These are phyloP conservation scores for Temnothorax curvispinosus DNA, from an alignment of 1,140 invertebrate genomes.

Conservation along the genomic window DNA sequence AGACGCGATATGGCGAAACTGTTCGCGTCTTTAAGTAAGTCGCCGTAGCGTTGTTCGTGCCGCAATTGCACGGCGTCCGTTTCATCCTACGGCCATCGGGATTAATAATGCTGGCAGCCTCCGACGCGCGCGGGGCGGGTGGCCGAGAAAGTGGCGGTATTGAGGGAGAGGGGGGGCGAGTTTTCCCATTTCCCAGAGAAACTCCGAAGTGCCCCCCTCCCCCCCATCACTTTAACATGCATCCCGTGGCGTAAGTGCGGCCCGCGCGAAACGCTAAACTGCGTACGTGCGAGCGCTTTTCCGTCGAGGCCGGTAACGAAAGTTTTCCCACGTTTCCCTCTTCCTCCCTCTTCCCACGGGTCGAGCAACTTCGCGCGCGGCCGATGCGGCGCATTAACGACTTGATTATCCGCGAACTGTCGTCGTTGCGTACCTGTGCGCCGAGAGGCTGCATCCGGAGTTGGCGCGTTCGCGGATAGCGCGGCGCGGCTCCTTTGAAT, in stretches of 20 bases:
- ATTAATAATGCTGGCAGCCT: slow-evolving; percentile 67
- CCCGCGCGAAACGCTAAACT: slow-evolving; percentile 43
- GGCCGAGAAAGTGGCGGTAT: background rate
- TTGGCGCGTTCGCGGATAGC: background rate
- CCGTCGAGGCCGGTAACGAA: background rate
- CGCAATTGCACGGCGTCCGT: slow-evolving; percentile 26
- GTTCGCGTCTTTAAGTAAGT: slow-evolving; percentile 15
- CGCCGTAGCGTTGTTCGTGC: background rate
- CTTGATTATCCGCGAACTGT: slow-evolving; percentile 66
- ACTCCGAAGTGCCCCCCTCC: slow-evolving; percentile 45
- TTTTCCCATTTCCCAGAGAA: slow-evolving; percentile 27
- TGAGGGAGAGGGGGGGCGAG: background rate
- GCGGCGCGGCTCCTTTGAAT: slow-evolving; percentile 34
- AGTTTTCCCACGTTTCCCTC: slow-evolving; percentile 26
- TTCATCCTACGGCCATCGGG: slow-evolving; percentile 7
- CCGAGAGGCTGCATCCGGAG: background rate
- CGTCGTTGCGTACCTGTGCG: background rate
- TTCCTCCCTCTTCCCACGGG: background rate
- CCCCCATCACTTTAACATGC: slow-evolving; percentile 50
- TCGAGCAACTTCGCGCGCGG: slow-evolving; percentile 35
- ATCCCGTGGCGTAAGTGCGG: slow-evolving; percentile 49
- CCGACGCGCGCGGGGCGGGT: background rate
- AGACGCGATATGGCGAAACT: background rate
- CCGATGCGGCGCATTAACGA: slow-evolving; percentile 62
- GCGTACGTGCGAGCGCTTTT: slow-evolving; percentile 57